phyloP scores from a whole-genome alignment of 1,140 invertebrate genomes.

The Trissolcus basalis region DNA sequence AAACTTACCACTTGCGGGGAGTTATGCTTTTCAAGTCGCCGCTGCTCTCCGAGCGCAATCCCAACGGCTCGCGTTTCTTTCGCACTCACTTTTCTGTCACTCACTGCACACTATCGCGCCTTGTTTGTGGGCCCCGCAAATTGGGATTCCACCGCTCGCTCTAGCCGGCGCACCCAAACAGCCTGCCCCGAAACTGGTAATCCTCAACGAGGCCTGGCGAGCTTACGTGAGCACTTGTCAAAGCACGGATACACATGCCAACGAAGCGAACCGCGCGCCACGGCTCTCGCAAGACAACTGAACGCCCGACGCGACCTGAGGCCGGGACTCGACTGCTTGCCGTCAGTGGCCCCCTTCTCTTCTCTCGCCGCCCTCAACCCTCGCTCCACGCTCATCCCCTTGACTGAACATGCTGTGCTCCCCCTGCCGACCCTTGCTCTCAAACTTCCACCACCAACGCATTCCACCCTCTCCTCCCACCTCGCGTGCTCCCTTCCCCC shows the following conservation, averaged over 20 bases:
- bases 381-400: conserved; percentile 53
- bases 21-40: conserved; percentile 64
- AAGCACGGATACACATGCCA: conserved; percentile 35
- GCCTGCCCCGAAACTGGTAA: conserved; percentile 23
- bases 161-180: conserved; percentile 11
- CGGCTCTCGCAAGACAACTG: conserved; percentile 70
- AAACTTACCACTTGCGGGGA: conserved; percentile 67
- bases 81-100: conserved; percentile 59
- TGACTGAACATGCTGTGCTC: conserved; percentile 42
- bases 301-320: conserved; percentile 71
- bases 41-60: conserved; percentile 60
- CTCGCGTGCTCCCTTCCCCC: neutral
- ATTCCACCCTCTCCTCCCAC: conserved; percentile 25
- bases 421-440: conserved; percentile 50
- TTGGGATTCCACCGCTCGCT: conserved; percentile 13
- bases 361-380: conserved; percentile 62
- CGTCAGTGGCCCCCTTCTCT: conserved; percentile 60
- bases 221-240: conserved; percentile 30
- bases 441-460: conserved; percentile 45
- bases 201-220: conserved; percentile 20
- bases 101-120: conserved; percentile 58
- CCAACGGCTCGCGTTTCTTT: conserved; percentile 51
- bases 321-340: conserved; percentile 72
- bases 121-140: conserved; percentile 33
- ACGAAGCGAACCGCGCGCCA: conserved; percentile 62